Evolutionary conservation across 2,888 invertebrate species (phyloP).

Genomic region (Nowickia ferox): DNA sequence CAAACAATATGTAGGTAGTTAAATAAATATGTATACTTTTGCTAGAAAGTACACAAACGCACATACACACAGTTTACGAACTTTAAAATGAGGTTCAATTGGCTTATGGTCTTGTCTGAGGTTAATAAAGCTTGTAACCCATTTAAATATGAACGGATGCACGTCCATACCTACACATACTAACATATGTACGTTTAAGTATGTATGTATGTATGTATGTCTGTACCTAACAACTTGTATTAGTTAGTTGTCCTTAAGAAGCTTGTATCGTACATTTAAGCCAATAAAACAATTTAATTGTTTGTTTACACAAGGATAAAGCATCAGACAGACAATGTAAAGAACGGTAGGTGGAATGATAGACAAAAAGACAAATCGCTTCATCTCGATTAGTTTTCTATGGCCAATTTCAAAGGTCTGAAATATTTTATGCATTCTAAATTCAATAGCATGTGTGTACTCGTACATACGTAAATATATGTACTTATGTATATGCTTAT

Average conservation of each 20-base stretch:
- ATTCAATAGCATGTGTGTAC: neutral
- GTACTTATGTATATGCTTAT: neutral
- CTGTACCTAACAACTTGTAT: neutral
- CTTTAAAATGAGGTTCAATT: slow-evolving; percentile 68
- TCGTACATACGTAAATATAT: neutral
- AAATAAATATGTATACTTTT: slow-evolving; percentile 30
- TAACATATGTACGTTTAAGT: neutral
- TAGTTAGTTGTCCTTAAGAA: slow-evolving; percentile 47
- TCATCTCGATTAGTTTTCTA: slow-evolving; percentile 61
- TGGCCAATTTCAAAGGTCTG: slow-evolving; percentile 48
- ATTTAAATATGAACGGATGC: slow-evolving; percentile 52
- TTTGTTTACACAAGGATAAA: slow-evolving; percentile 63
- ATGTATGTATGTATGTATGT: neutral
- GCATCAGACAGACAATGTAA: slow-evolving; percentile 7
- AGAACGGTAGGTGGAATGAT: slow-evolving; percentile 26
- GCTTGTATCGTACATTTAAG: slow-evolving; percentile 54
- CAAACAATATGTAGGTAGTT: slow-evolving; percentile 58
- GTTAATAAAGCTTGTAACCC: slow-evolving; percentile 68
- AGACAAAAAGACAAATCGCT: slow-evolving; percentile 57
- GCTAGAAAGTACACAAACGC: slow-evolving; percentile 1
- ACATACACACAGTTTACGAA: slow-evolving; percentile 42
- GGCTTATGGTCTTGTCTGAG: slow-evolving; percentile 71
- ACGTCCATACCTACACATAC: neutral
- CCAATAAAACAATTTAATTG: slow-evolving; percentile 71
- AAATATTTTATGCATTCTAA: slow-evolving; percentile 14